Evolutionary conservation across 2,888 invertebrate genomes (phyloP).

Genomic region (Pogonocherus hispidulus): DNA sequence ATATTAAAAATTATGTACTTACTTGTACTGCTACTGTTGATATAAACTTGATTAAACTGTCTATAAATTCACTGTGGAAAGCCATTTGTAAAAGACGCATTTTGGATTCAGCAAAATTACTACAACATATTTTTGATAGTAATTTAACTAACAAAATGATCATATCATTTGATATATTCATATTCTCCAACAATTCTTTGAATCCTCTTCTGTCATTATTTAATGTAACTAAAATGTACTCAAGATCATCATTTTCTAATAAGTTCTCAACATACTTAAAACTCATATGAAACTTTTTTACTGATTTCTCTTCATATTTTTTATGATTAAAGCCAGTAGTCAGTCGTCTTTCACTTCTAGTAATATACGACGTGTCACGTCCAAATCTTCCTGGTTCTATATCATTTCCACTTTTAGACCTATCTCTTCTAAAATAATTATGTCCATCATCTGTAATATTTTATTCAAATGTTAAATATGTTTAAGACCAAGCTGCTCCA

Average conservation of each 20-base stretch:
- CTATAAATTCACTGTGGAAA: neutral
- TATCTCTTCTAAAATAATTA: neutral
- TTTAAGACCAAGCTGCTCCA: too few species aligned
- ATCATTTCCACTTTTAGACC: neutral
- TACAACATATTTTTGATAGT: neutral
- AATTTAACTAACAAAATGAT: neutral
- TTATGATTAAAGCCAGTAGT: neutral
- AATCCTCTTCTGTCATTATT: constrained; percentile 37
- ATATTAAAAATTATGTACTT: too few species aligned
- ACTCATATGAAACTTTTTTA: constrained; percentile 21
- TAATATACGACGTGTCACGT: too few species aligned
- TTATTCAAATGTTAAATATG: neutral
- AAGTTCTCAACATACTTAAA: constrained; percentile 35
- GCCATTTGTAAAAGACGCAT: neutral
- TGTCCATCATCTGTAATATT: neutral
- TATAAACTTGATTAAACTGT: constrained; percentile 5
- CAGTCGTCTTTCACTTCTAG: too few species aligned
- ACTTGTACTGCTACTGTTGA: neutral
- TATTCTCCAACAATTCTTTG: constrained; percentile 28
- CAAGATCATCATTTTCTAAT: constrained; percentile 28
- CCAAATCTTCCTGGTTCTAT: neutral
- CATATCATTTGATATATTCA: neutral
- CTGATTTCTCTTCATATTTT: neutral
- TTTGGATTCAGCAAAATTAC: neutral
- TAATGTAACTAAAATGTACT: constrained; percentile 33